Evolutionary conservation across 2,888 invertebrate genomes (phyloP).

Genomic region (Achlya flavicornis): DNA sequence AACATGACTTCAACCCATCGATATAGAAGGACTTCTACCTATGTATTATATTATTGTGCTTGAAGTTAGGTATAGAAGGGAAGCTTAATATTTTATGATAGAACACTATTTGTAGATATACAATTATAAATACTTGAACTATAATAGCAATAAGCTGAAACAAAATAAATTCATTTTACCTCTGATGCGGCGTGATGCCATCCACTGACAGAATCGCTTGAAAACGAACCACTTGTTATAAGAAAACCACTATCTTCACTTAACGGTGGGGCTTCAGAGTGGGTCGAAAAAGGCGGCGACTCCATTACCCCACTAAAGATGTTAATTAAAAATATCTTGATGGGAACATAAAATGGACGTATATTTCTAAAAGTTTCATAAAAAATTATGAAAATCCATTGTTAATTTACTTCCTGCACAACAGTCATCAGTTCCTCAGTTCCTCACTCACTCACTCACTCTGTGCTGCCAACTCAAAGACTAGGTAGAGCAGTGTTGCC

Average conservation of each 20-base stretch:
- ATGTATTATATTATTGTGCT: too few relatives aligned
- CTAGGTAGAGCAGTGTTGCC: too few relatives aligned
- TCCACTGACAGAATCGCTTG: conserved; percentile 88
- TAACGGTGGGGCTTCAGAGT: conserved; percentile 88
- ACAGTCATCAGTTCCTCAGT: neutral
- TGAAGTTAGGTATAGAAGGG: too few relatives aligned
- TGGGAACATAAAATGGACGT: conserved; percentile 52
- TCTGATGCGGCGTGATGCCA: conserved; percentile 87
- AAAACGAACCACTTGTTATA: conserved; percentile 89
- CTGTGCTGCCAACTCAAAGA: too few relatives aligned
- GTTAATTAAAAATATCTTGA: conserved; percentile 41
- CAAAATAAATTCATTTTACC: conserved; percentile 66
- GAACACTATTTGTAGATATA: too few relatives aligned
- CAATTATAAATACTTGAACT: too few relatives aligned
- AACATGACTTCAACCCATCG: too few relatives aligned
- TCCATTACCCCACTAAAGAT: conserved; percentile 84
- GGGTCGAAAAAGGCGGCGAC: conserved; percentile 90
- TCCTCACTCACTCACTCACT: neutral
- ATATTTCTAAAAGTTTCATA: conserved; percentile 41
- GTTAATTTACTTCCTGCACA: conserved; percentile 6
- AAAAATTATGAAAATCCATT: conserved; percentile 38
- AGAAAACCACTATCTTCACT: conserved; percentile 91
- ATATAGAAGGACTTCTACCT: too few relatives aligned
- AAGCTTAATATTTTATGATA: too few relatives aligned
- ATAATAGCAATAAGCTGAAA: neutral